Conservation (phyloP, 2,113 vertebrate genomes). For the Bettongia penicillata region DNA sequence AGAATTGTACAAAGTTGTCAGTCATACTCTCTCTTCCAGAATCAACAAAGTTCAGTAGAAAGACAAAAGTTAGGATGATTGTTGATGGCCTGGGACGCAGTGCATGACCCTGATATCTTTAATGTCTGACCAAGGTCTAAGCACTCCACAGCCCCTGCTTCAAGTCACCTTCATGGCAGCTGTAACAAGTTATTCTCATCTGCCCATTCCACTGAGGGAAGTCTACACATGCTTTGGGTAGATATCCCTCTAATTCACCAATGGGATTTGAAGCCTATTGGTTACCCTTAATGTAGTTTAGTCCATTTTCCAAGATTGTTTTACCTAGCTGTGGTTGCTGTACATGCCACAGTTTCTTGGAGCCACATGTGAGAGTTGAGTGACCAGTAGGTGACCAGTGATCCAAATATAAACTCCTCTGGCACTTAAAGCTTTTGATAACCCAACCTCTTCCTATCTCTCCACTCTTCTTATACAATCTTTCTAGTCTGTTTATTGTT, state of each 20-base stretch:
- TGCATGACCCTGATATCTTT: not conserved
- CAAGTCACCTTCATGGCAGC: not conserved
- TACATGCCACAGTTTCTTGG: no score
- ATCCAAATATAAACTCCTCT: not conserved
- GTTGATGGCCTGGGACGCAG: not conserved
- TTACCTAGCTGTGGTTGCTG: not conserved
- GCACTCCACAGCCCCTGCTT: not conserved
- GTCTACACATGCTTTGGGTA: not conserved
- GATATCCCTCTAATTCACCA: not conserved
- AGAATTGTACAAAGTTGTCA: no score
- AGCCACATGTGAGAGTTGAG: no score
- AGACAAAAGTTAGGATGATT: not conserved
- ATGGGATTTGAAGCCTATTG: not conserved
- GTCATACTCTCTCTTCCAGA: no score
- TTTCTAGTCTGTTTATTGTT: not conserved
- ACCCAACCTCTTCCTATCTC: not conserved
- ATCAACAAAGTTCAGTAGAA: not conserved
- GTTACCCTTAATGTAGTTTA: not conserved
- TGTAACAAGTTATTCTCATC: not conserved
- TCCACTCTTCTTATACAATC: not conserved
- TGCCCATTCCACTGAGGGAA: not conserved
- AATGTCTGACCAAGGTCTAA: no score
- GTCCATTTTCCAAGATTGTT: not conserved
- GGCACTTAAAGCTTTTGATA: not conserved
- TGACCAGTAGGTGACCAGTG: no score